Percentiles rank a stretch among this genome's conserved stretches.
Evolutionary conservation across 2,113 vertebrate genomes (phyloP).

Genomic region (Asarcornis scutulata): DNA sequence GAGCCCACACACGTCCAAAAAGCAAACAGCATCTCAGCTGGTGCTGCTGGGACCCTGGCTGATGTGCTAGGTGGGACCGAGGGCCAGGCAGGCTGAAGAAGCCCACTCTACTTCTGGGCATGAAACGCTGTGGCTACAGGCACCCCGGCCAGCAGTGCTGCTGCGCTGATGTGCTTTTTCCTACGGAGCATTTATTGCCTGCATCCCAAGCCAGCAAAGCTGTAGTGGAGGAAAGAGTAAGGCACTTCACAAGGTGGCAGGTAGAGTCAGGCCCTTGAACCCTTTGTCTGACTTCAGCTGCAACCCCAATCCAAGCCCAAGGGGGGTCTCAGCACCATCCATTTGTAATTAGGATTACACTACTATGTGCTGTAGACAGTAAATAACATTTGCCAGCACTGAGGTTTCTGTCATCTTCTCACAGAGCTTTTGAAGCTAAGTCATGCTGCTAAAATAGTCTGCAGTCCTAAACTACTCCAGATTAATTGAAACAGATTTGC

Average conservation of each 20-base stretch:
- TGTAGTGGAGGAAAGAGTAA: neutral
- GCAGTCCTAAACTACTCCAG: slow-evolving; percentile 35
- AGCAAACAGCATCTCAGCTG: neutral
- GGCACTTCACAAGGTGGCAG: neutral
- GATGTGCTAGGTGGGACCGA: neutral
- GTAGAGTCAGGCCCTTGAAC: neutral
- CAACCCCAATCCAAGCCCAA: neutral
- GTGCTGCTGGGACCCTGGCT: neutral
- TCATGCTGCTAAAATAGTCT: slow-evolving; percentile 40
- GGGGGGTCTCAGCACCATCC: neutral
- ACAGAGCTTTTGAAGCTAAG: slow-evolving; percentile 34
- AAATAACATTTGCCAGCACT: slow-evolving; percentile 38
- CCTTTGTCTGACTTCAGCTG: neutral
- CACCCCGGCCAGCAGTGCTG: neutral
- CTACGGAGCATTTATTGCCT: neutral
- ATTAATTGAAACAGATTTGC: slow-evolving; percentile 61
- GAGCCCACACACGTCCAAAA: neutral
- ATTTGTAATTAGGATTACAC: neutral
- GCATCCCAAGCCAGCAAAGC: neutral
- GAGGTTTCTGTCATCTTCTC: slow-evolving; percentile 44
- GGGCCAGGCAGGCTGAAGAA: neutral
- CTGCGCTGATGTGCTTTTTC: neutral
- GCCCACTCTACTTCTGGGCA: neutral
- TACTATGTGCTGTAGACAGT: neutral
- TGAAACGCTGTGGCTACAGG: neutral